Evolutionary conservation across 2,888 invertebrate species (phyloP).

Genomic region (Drosophila buzzatii): DNA sequence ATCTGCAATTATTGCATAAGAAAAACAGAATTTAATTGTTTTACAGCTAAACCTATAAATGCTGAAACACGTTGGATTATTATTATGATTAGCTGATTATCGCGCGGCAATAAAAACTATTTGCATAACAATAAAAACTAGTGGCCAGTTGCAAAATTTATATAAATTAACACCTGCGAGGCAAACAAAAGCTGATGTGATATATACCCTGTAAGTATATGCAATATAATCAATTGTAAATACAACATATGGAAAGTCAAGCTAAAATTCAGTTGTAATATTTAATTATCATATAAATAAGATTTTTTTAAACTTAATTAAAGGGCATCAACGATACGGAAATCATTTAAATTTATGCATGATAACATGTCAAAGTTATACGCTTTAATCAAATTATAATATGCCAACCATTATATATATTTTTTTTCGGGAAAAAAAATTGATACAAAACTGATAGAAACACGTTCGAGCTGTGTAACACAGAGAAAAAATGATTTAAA

Average conservation of each 20-base stretch:
- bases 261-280: neutral
- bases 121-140: constrained; percentile 7
- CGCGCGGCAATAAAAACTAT: constrained; percentile 10
- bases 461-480: constrained; percentile 28
- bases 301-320: neutral
- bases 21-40: constrained; percentile 72
- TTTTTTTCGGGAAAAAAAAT: neutral
- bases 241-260: neutral
- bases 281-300: neutral
- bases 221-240: neutral
- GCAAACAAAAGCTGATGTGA: neutral
- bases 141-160: constrained; percentile 15
- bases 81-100: constrained; percentile 31
- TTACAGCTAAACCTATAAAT: constrained; percentile 29
- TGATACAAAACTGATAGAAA: constrained; percentile 32
- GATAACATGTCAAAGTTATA: constrained; percentile 51
- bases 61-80: constrained; percentile 31
- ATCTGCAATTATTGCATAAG: constrained; percentile 58
- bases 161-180: constrained; percentile 59
- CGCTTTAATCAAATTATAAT: constrained; percentile 67
- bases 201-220: neutral
- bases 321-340: neutral
- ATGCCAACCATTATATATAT: constrained; percentile 13
- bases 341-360: constrained; percentile 37
- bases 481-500: constrained; percentile 9